Base-by-base conservation (phyloP, 2,113 vertebrate genomes). In the Argyrosomus japonicus region DNA sequence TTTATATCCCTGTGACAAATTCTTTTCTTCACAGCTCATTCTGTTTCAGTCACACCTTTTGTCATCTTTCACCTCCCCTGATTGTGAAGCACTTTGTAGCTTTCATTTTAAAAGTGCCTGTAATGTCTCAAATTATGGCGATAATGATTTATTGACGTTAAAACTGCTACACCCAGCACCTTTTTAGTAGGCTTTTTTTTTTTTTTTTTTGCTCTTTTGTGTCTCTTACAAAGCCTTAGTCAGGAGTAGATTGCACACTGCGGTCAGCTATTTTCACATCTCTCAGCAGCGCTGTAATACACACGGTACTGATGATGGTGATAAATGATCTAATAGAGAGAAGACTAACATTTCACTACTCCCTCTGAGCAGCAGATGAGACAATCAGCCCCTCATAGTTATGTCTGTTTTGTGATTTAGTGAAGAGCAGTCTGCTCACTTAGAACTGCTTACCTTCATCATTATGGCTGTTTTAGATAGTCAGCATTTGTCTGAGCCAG, bases 221-320 rank as follows among this genome's bases (percentile, higher is more conserved):
- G 64, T 80, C 50, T 88, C 48, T 73, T 6, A 45, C 56, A 84
- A 87, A 86, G 78, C 75, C 81, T 82, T 77, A 86, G 82, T 86
- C 81, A 82, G 89, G 81, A 48, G 19, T 51, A n/a, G 75, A 63
- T 65, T 77, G 54, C 62, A 71, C 32, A 54, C 72, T 60, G 68
- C 2, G 79, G 79, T 92, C 87, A 86, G 87, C 82, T 87, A 40
- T 87, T 91, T 88, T 78, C 85, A 23, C 83, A 72, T 47, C 65
- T 86, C 80, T 87, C 82, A 6, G 80, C 84, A 87, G 75, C 68
- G 3, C 50, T 71, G 71, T 65, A 84, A 82, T 62, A 61, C 82
- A 71, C 67, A 63, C 73, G 70, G 27, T 21, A 62, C 79, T 75
- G 77, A 75, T 83, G 79, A 83, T 77, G n/a, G 79, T 85, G 85